A percentile compares a stretch with the other conserved stretches of the same genome.
phyloP scores from a whole-genome alignment of 2,113 vertebrate species.

The Turdus rufiventris region DNA sequence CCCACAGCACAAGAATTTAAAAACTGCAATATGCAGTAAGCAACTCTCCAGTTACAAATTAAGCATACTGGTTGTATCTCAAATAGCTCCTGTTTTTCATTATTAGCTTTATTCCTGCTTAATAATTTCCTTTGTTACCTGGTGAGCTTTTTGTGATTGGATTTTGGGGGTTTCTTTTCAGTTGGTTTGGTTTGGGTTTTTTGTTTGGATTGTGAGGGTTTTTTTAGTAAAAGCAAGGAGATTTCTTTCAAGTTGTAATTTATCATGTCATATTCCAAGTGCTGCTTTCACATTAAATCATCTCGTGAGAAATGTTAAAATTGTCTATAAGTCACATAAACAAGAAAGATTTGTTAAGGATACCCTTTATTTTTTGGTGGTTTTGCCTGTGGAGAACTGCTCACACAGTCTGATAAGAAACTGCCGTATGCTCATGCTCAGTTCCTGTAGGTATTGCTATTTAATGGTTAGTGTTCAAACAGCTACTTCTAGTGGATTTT shows the following conservation, averaged over 20 bases:
- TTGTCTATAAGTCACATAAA: neutral
- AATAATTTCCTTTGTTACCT: neutral
- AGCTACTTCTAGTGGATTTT: neutral
- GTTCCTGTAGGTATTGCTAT: neutral
- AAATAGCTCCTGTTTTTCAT: neutral
- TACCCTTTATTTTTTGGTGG: neutral
- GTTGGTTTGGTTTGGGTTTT: neutral
- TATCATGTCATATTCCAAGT: neutral
- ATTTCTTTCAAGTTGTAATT: neutral
- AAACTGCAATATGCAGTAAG: neutral
- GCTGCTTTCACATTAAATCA: neutral
- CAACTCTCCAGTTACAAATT: neutral
- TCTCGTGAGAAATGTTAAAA: neutral
- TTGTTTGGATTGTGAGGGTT: neutral
- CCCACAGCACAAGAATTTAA: neutral
- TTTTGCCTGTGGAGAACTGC: neutral
- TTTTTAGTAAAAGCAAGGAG: neutral
- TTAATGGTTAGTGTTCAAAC: neutral
- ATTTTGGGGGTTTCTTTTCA: rapidly evolving
- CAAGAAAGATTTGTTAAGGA: neutral
- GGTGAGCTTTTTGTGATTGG: neutral
- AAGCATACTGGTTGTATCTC: neutral
- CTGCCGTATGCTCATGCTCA: neutral
- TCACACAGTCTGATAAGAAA: neutral
- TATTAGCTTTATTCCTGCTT: neutral